A percentile compares a stretch with the other conserved stretches of the same genome.
These are phyloP conservation scores for Bubo scandiacus DNA, from an alignment of 2,113 vertebrate species.

Conservation along the genomic window DNA sequence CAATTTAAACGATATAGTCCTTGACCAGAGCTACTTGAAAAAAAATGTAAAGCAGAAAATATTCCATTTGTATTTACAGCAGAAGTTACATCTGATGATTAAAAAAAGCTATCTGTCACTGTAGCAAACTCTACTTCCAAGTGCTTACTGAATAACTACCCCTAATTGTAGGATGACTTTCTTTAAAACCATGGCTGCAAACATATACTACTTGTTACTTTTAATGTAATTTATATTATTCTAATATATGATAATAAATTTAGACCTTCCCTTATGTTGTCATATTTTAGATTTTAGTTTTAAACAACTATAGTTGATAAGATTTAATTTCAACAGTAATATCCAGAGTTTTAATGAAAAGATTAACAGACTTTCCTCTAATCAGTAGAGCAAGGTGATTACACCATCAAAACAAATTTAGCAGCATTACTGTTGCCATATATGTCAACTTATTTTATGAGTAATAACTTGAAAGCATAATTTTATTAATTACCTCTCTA, in stretches of 20 bases:
- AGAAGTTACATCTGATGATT: neutral
- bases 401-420: neutral
- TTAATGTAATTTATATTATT: neutral
- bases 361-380: neutral
- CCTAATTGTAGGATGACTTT: neutral
- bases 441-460: neutral
- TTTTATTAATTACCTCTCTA: slow-evolving; percentile 3
- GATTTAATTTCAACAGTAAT: neutral
- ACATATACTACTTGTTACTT: neutral
- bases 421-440: neutral
- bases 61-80: neutral
- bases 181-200: neutral
- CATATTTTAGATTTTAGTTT: neutral
- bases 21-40: neutral
- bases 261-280: neutral
- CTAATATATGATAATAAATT: neutral
- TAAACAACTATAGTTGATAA: neutral
- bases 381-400: neutral
- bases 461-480: neutral
- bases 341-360: neutral
- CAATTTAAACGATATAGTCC: neutral
- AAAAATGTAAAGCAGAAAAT: neutral
- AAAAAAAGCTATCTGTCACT: neutral
- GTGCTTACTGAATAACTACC: neutral
- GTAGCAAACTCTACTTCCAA: neutral